phyloP scores from a whole-genome alignment of 2,797 vertebrate species.

The Gorsachius magnificus region DNA sequence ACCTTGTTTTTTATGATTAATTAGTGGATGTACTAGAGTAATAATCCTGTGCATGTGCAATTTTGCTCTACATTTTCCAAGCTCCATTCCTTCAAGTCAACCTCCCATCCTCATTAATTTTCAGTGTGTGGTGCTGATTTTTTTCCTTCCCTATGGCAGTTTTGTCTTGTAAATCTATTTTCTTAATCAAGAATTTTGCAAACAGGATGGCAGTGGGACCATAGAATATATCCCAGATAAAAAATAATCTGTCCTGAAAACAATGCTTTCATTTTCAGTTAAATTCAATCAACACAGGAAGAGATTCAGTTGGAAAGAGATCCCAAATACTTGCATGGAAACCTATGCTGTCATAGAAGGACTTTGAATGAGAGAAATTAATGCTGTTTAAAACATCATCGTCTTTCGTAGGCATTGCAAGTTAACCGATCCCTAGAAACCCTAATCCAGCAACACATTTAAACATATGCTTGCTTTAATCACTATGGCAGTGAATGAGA shows the following conservation, averaged over 20 bases:
- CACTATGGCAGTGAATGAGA: not conserved
- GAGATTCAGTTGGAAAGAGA: not conserved
- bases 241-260: not conserved
- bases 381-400: not conserved
- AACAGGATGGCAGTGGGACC: not conserved
- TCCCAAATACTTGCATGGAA: not conserved
- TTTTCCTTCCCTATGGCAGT: not conserved
- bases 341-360: not conserved
- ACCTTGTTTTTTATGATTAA: constrained; percentile 4
- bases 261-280: not conserved
- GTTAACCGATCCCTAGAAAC: not conserved
- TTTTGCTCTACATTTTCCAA: constrained; percentile 8
- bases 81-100: not conserved
- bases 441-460: not conserved
- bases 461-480: constrained; percentile 5
- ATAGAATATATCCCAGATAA: not conserved
- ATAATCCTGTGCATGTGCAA: not conserved
- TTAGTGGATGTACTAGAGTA: not conserved
- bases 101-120: constrained; percentile 16
- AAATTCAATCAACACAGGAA: not conserved
- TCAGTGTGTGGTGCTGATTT: not conserved
- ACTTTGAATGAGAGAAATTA: not conserved
- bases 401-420: not conserved
- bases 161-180: not conserved
- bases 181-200: not conserved